Conservation (phyloP, 2,797 vertebrate genomes). For the Megaceryle alcyon region DNA sequence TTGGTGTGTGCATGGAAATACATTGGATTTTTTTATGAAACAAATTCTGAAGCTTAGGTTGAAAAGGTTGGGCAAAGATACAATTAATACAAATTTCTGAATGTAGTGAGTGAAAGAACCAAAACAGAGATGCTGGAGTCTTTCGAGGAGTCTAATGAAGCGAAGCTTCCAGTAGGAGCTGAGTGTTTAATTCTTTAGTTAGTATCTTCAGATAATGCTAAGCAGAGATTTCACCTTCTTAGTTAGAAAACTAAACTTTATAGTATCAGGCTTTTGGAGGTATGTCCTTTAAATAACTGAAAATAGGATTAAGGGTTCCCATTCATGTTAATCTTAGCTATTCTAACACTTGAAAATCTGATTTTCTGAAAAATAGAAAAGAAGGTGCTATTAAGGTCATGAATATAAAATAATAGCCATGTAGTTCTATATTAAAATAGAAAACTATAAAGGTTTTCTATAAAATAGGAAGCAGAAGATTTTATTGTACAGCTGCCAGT, state of each 20-base stretch:
- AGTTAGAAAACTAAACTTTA: background rate
- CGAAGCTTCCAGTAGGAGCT: background rate
- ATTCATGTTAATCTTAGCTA: background rate
- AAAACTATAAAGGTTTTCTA: background rate
- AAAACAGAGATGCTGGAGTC: background rate
- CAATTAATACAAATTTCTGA: background rate
- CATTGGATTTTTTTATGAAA: background rate
- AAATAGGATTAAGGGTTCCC: background rate
- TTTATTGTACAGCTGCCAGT: background rate
- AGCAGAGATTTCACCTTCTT: background rate
- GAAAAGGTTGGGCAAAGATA: background rate
- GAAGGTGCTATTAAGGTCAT: background rate
- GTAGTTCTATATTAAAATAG: background rate
- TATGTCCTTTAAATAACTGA: background rate
- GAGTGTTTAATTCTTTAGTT: background rate
- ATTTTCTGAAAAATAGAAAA: background rate
- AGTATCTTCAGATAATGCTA: background rate
- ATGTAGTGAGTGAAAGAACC: background rate
- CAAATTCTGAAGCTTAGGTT: background rate
- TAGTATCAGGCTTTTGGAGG: background rate
- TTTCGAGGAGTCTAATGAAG: background rate
- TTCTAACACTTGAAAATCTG: background rate
- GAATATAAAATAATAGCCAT: background rate
- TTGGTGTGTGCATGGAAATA: constrained; percentile 66
- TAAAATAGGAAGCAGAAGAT: background rate